Base-by-base conservation (phyloP, 2,113 vertebrate species). In the Myotis yumanensis region DNA sequence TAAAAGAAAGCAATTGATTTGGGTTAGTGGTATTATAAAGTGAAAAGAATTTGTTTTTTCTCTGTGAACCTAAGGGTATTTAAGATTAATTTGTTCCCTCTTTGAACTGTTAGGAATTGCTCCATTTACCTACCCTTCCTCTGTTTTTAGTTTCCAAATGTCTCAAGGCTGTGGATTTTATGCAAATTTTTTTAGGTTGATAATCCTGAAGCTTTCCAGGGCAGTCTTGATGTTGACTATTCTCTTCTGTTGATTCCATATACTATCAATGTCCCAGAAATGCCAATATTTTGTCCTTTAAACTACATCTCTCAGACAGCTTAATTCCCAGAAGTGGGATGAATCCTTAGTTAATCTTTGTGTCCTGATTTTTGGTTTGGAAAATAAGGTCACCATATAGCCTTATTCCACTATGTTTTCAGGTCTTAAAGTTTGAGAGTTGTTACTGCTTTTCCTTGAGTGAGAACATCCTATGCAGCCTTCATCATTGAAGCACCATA, bases 231-330 rank as follows among this genome's bases (percentile, higher is more conserved):
- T 92, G 76, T 94, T 40, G 85, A 10, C 30, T 80, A 30, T 66
- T 83, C 51, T 91, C 22, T 32, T 3, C 23, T 23, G 0, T 93
- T 93, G 69, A 90, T 89, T 76, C 68, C 35, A 59, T 90, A 57
- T 48, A 85, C 72, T 94, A 69, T 69, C 77, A 85, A 10, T 90
- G 92, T 87, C 92, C 96, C 46, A 96, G 90, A 97, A 96, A 95
- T 88, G 96, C 93, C 95, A 93, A 22, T 95, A 54, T 96, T 95
- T 95, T 87, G 90, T 72, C 81, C 88, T 94, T 90, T 93, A 89
- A 95, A 62, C 93, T 93, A 15, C 35, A 59, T 92, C 72, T 96
- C 52, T 85, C 84, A 96, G 96, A 85, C 30, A 93, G 35, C 30
- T 37, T 83, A 90, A 94, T 95, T 86, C 86, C 82, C 89, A 86